Evolutionary conservation across 35 echinoderm and acorn worm species (phyloP).

Genomic region (Hemicentrotus pulcherrimus): DNA sequence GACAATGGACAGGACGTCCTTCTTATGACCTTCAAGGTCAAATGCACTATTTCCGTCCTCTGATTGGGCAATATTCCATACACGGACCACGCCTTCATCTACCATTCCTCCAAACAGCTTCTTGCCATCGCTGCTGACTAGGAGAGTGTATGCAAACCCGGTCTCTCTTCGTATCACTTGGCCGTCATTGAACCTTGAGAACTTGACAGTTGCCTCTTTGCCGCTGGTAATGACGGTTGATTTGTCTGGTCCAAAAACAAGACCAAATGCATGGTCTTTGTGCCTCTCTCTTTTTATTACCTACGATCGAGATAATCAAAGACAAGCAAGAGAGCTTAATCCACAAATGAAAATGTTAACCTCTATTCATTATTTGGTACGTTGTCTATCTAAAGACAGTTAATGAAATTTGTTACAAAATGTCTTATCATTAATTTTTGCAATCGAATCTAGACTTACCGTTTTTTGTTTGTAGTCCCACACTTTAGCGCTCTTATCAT

Average conservation of each 20-base stretch:
- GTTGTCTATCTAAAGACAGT: too few species aligned
- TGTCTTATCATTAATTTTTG: not conserved
- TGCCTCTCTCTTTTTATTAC: constrained; percentile 35
- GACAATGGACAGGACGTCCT: constrained; percentile 12
- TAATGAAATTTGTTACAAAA: not conserved
- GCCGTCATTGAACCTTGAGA: not conserved
- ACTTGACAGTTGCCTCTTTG: constrained; percentile 25
- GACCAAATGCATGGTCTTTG: constrained; percentile 14
- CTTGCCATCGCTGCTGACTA: not conserved
- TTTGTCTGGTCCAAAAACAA: constrained; percentile 14
- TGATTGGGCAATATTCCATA: constrained; percentile 18
- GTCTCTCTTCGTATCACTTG: not conserved
- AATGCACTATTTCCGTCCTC: not conserved
- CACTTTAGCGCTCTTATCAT: constrained; percentile 85
- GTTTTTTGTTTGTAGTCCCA: constrained; percentile 65
- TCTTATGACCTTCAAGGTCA: constrained; percentile 40
- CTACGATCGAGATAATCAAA: not conserved
- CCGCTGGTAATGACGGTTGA: constrained; percentile 38
- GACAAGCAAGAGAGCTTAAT: not conserved
- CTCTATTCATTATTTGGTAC: not conserved
- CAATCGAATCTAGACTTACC: constrained; percentile 32
- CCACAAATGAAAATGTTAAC: not conserved
- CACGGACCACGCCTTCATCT: constrained; percentile 20
- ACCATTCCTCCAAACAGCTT: constrained; percentile 31
- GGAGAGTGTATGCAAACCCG: not conserved